Conservation (phyloP, 1,140 invertebrate species). For the Pseudomyrmex cubaensis region DNA sequence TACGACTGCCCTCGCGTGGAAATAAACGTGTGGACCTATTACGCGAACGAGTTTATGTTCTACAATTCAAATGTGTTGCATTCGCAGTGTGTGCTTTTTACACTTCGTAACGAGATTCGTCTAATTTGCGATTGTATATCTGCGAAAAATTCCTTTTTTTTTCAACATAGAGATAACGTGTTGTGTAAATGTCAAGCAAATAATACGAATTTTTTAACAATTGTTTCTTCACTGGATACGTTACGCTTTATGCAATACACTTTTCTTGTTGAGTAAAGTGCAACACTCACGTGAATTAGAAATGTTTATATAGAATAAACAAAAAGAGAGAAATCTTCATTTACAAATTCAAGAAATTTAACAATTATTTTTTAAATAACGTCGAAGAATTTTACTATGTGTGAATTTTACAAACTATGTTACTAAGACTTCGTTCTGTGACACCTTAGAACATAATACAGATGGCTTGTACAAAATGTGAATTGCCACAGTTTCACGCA, state of each 20-base stretch:
- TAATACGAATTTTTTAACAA: neutral
- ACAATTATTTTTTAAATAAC: neutral
- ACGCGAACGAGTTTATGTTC: slow-evolving; percentile 11
- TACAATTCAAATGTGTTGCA: slow-evolving; percentile 45
- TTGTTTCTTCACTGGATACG: slow-evolving; percentile 10
- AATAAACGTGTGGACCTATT: slow-evolving; percentile 33
- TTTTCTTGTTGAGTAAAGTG: neutral
- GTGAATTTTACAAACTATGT: neutral
- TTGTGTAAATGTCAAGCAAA: neutral
- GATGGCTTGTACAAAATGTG: too few species aligned
- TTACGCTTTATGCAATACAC: neutral
- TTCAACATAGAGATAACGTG: neutral
- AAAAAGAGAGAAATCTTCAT: too few species aligned
- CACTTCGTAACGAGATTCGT: slow-evolving; percentile 43
- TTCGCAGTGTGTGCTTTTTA: neutral
- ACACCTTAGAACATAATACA: neutral
- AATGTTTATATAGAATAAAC: neutral
- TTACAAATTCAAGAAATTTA: neutral
- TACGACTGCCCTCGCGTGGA: slow-evolving; percentile 10
- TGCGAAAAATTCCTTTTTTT: neutral
- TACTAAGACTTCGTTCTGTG: too few species aligned
- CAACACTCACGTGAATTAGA: neutral
- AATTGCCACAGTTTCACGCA: slow-evolving; percentile 17
- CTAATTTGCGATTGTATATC: slow-evolving; percentile 31
- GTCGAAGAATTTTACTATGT: neutral